Percentiles rank a stretch among this genome's conserved stretches.
Evolutionary conservation across 2,888 invertebrate species (phyloP).

Genomic region (Cephus sareptanus): DNA sequence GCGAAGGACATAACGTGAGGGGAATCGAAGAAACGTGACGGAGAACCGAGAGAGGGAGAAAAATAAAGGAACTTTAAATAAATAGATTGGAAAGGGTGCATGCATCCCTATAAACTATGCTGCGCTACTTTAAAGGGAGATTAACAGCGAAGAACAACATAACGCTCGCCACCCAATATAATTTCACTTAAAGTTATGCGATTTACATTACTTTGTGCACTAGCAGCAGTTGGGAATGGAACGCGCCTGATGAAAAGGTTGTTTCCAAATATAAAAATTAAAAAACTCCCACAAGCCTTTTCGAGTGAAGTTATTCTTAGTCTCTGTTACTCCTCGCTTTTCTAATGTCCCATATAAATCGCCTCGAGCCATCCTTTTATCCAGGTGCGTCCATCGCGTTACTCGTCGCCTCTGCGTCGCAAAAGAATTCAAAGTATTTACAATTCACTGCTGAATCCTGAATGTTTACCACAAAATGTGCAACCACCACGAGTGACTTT

Average conservation of each 20-base stretch:
- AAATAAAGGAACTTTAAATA: neutral
- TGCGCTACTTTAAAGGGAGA: too few species aligned
- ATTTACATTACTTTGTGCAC: constrained; percentile 46
- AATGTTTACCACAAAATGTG: constrained; percentile 39
- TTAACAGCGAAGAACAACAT: neutral
- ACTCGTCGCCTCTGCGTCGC: constrained; percentile 4
- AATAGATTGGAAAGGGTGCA: neutral
- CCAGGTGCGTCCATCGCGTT: neutral
- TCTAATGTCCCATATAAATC: neutral
- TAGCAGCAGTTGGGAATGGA: constrained; percentile 42
- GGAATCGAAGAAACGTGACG: neutral
- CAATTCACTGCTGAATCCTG: constrained; percentile 39
- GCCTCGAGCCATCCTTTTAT: too few species aligned
- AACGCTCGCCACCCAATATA: constrained; percentile 5
- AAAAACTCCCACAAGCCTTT: too few species aligned
- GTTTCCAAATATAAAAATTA: neutral
- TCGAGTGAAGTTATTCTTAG: too few species aligned
- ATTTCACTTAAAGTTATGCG: constrained; percentile 18
- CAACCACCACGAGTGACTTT: too few species aligned
- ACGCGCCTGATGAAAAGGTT: constrained; percentile 17
- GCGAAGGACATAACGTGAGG: neutral
- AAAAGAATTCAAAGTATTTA: constrained; percentile 14
- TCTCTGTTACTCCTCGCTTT: neutral
- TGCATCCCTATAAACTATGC: too few species aligned
- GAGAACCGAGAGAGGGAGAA: neutral